phyloP scores from a whole-genome alignment of 2,113 vertebrate species.

The Papio anubis region DNA sequence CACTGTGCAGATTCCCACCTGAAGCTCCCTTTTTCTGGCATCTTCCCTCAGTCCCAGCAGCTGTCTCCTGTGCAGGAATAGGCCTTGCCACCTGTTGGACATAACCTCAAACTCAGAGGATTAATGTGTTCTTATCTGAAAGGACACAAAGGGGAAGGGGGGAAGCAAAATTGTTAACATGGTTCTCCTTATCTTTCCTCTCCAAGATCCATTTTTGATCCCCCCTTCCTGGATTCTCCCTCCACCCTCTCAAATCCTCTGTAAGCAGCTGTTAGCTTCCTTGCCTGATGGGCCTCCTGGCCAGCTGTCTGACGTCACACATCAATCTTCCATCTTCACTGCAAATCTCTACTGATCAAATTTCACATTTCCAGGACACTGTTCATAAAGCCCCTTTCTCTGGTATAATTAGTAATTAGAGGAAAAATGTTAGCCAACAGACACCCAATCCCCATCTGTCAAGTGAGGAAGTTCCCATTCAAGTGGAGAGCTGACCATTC shows the following conservation, averaged over 20 bases:
- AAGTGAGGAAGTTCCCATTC: slow-evolving; percentile 83
- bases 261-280: slow-evolving; percentile 84
- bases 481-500: slow-evolving; percentile 51
- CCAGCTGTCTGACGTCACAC: slow-evolving; percentile 87
- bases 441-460: slow-evolving; percentile 90
- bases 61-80: slow-evolving; percentile 52
- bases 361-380: slow-evolving; percentile 84
- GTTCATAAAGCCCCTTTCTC: slow-evolving; percentile 81
- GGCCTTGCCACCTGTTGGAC: slow-evolving; percentile 75
- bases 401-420: slow-evolving; percentile 88
- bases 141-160: slow-evolving; percentile 55
- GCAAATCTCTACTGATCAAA: slow-evolving; percentile 86
- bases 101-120: slow-evolving; percentile 18
- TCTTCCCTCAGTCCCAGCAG: neutral
- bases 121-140: slow-evolving; percentile 76
- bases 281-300: slow-evolving; percentile 72
- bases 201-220: neutral
- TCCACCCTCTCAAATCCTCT: slow-evolving; percentile 32
- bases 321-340: slow-evolving; percentile 86
- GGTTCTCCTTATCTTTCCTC: slow-evolving; percentile 59
- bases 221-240: slow-evolving; percentile 45
- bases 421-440: slow-evolving; percentile 87
- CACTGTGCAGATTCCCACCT: slow-evolving; percentile 25
- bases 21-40: neutral
- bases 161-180: slow-evolving; percentile 64